phyloP scores from a whole-genome alignment of 2,888 invertebrate genomes.

The Heliconius cydno region DNA sequence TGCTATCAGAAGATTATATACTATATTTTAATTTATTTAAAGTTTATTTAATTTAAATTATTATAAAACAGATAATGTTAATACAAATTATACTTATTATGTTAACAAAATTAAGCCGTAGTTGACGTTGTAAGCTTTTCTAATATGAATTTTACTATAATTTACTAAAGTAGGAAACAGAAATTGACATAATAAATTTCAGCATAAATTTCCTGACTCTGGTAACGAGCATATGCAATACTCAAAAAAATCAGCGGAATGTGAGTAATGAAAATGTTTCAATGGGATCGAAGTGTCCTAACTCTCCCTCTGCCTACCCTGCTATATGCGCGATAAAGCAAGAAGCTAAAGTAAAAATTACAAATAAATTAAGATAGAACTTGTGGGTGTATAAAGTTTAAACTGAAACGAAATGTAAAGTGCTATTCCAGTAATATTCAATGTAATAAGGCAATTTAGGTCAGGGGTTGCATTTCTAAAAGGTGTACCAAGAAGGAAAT shows the following conservation, averaged over 20 bases:
- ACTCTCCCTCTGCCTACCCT: too few relatives aligned
- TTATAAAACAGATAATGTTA: not conserved
- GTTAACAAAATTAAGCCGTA: not conserved
- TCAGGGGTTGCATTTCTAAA: conserved; percentile 48
- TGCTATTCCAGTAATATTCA: conserved; percentile 26
- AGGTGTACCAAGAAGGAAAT: conserved; percentile 49
- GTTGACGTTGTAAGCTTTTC: not conserved
- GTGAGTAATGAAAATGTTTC: too few relatives aligned
- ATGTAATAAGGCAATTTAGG: conserved; percentile 41
- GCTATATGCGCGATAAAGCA: too few relatives aligned
- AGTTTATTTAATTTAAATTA: not conserved
- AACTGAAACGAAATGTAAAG: conserved; percentile 17
- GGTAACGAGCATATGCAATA: too few relatives aligned
- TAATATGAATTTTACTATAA: not conserved
- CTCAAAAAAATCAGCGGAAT: too few relatives aligned
- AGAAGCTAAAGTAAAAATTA: not conserved
- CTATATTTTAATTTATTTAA: not conserved
- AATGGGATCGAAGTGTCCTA: too few relatives aligned
- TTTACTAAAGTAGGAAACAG: not conserved
- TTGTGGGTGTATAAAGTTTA: not conserved
- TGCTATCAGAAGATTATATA: not conserved
- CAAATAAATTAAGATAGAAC: not conserved
- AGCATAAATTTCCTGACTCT: too few relatives aligned
- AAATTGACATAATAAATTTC: too few relatives aligned
- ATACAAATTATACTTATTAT: not conserved